phyloP scores from a whole-genome alignment of 2,797 vertebrate genomes.

The Notolabrus celidotus region DNA sequence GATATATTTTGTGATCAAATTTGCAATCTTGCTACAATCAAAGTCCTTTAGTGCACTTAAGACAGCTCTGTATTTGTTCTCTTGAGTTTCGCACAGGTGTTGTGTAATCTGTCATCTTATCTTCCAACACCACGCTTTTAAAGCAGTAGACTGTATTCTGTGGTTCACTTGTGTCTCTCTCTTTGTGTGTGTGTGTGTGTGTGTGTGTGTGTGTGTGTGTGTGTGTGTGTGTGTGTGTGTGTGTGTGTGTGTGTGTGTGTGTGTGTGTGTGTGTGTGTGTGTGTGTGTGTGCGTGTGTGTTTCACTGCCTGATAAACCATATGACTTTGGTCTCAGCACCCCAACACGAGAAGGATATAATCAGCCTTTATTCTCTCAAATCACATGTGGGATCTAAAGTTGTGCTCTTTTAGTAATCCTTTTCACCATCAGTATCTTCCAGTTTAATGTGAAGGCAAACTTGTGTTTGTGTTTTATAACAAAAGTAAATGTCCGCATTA shows the following conservation, averaged over 20 bases:
- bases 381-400: slow-evolving; percentile 60
- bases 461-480: too few relatives aligned
- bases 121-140: slow-evolving; percentile 10
- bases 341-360: slow-evolving; percentile 24
- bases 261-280: too few relatives aligned
- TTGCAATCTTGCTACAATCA: neutral
- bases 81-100: neutral
- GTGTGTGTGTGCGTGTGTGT: neutral
- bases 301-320: neutral
- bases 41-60: neutral
- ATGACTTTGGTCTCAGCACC: neutral
- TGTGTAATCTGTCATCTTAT: slow-evolving; percentile 7
- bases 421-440: neutral
- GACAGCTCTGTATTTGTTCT: slow-evolving; percentile 2
- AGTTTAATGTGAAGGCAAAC: neutral
- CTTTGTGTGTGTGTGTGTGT: too few relatives aligned
- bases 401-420: slow-evolving; percentile 5
- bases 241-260: too few relatives aligned
- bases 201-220: too few relatives aligned
- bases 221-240: too few relatives aligned
- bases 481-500: neutral
- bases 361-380: slow-evolving; percentile 37
- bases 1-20: neutral
- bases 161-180: slow-evolving; percentile 8
- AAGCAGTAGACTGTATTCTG: slow-evolving; percentile 38